Evolutionary conservation across 2,113 vertebrate genomes (phyloP), one percentile per base, ranked within the genome.

Genomic region (Parotia lawesii): DNA sequence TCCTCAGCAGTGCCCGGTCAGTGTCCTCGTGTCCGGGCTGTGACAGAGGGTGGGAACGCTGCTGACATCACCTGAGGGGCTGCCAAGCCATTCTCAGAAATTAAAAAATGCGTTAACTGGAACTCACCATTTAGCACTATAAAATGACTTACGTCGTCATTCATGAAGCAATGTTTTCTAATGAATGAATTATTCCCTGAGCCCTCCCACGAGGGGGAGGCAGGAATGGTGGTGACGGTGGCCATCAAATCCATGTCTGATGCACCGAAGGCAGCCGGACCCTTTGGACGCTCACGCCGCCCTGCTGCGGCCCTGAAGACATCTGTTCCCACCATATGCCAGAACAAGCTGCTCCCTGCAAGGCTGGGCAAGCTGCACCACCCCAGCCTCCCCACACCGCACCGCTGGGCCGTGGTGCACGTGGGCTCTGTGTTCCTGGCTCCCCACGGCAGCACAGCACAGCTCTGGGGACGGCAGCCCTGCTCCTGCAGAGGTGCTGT

Each of bases 361-460:
- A 17, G 60, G 37, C 6, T 62, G 65, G 65, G 1, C 9, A 10
- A 8, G 51, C 45, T 58, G 48, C 29, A 5, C 25, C 24, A 64
- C 12, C 2, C n/a, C 3, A 1, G 6, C 47, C 25, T 56, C 11
- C 1, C 28, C 3, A 1, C 7, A 0, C 23, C 8, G 3, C 0
- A 3, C 15, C 10, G 10, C 0, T 2, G 25, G 67, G 56, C 66
- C 42, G 0, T 4, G 50, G 73, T 4, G 47, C 57, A 11, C 10
- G 1, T 0, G 6, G 27, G 44, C 5, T 37, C 28, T 29, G 62
- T 2, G 27, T 23, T 3, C 15, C 47, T 35, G 51, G 31, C 69
- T 37, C 29, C 22, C 11, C 67, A 14, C 0, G 0, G 76, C 57
- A 4, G 12, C 9, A 13, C 61, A 44, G 7, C 9, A 2, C 13